Evolutionary conservation across 2,113 vertebrate species (phyloP).

Genomic region (Stegostoma tigrinum): DNA sequence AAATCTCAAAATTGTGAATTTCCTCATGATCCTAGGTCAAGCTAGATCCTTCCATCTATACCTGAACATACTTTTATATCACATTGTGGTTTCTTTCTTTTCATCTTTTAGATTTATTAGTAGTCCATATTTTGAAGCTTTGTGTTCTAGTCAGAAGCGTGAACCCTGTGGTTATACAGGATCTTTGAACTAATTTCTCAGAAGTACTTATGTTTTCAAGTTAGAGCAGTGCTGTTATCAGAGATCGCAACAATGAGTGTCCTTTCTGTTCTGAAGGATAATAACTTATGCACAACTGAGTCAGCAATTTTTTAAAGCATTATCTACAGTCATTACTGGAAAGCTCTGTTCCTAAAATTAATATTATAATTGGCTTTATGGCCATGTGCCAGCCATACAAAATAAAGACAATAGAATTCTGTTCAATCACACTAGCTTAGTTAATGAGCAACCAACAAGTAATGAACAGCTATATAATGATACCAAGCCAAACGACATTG

Average conservation of each 20-base stretch:
- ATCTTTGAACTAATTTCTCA: background rate
- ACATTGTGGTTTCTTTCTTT: background rate
- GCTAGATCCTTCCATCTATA: background rate
- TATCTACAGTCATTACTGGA: background rate
- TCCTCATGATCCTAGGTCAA: no score
- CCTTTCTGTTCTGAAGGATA: background rate
- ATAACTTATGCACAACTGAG: background rate
- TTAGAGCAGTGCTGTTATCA: background rate
- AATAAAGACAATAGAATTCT: background rate
- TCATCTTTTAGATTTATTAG: background rate
- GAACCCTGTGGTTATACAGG: background rate
- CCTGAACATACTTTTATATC: background rate
- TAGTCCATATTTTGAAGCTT: background rate
- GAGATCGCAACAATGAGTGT: background rate
- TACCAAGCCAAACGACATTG: background rate
- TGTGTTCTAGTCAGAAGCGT: background rate
- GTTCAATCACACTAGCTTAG: background rate
- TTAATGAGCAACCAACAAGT: background rate
- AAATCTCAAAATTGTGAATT: background rate
- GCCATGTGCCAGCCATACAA: background rate
- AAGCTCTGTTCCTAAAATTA: background rate
- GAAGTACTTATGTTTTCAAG: background rate
- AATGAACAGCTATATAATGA: background rate
- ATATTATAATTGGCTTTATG: background rate
- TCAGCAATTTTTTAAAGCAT: background rate